Evolutionary conservation across 2,113 vertebrate species (phyloP).

Genomic region (Pituophis catenifer): DNA sequence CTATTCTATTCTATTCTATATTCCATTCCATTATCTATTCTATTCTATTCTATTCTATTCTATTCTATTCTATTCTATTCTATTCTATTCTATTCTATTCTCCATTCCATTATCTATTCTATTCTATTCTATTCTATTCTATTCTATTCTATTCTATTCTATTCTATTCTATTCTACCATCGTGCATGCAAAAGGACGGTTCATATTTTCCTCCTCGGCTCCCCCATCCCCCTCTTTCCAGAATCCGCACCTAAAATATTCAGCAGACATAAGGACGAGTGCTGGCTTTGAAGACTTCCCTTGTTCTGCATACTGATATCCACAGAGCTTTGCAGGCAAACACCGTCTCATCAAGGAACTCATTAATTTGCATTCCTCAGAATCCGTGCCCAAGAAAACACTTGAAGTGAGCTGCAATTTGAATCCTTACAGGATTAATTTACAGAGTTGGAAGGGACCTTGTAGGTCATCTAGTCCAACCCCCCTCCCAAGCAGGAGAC

Average conservation of each 20-base stretch:
- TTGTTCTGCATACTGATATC: neutral
- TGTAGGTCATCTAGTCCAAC: too few species aligned
- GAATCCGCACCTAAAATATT: slow-evolving; percentile 8
- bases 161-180: neutral
- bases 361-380: neutral
- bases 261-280: slow-evolving; percentile 16
- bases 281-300: slow-evolving; percentile 16
- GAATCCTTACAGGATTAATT: neutral
- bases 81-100: too few species aligned
- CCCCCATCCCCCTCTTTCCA: neutral
- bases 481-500: too few species aligned
- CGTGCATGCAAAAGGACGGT: neutral
- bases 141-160: too few species aligned
- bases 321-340: slow-evolving; percentile 32
- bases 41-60: too few species aligned
- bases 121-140: too few species aligned
- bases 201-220: neutral
- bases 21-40: too few species aligned
- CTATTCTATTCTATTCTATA: too few species aligned
- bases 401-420: too few species aligned
- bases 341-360: neutral
- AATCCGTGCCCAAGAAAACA: rapidly evolving
- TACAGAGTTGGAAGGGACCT: too few species aligned
- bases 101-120: too few species aligned
- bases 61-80: too few species aligned